These are phyloP conservation scores for Lonchura striata DNA, from an alignment of 2,113 vertebrate species.

Conservation along the genomic window DNA sequence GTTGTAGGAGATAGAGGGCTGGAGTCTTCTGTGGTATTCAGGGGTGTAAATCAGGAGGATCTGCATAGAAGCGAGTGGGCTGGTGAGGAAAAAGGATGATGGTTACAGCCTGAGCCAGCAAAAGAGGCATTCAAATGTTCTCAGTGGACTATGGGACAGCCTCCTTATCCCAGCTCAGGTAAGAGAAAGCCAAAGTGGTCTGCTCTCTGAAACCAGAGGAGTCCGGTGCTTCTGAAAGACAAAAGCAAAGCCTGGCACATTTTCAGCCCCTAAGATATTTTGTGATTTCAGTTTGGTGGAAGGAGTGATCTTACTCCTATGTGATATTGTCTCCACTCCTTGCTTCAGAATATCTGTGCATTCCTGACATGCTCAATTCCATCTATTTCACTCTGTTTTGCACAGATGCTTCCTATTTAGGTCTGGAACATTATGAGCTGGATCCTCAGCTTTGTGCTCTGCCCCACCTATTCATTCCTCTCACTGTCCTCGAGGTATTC, in stretches of 20 bases:
- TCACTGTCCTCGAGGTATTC: not conserved
- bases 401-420: fast-evolving
- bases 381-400: not conserved
- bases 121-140: not conserved
- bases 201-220: not conserved
- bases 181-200: not conserved
- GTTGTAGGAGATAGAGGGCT: not conserved
- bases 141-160: not conserved
- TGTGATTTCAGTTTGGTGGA: not conserved
- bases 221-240: not conserved
- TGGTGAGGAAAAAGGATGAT: not conserved
- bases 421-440: not conserved
- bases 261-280: fast-evolving
- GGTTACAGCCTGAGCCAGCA: not conserved
- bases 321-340: not conserved
- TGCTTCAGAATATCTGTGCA: not conserved
- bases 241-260: not conserved
- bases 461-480: not conserved
- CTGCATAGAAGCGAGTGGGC: not conserved
- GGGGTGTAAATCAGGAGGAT: not conserved
- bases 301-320: not conserved
- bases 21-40: not conserved
- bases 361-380: not conserved
- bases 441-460: not conserved
- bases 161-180: fast-evolving